phyloP scores from a whole-genome alignment of 1,140 invertebrate genomes.

The Dendroctonus ponderosae region DNA sequence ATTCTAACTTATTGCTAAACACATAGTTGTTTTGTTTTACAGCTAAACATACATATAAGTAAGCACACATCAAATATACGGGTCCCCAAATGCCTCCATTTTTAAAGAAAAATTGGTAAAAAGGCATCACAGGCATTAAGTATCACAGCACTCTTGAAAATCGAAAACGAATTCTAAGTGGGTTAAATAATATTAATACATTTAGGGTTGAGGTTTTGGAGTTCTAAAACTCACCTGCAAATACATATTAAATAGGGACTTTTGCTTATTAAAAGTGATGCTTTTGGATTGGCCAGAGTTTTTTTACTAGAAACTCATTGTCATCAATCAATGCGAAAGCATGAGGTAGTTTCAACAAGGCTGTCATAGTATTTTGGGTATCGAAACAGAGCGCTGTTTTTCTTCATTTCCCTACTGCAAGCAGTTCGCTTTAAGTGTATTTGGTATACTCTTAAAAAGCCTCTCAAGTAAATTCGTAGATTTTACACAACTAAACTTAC shows the following conservation, averaged over 20 bases:
- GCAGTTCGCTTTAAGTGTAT: background rate
- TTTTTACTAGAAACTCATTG: no score
- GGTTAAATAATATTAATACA: background rate
- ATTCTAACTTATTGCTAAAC: no score
- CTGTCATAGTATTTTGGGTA: constrained; percentile 6
- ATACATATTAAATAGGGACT: no score
- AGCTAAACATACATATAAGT: no score
- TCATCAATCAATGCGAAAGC: background rate
- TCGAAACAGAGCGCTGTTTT: no score
- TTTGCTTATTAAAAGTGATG: no score
- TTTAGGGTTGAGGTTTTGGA: no score
- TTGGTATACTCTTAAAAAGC: background rate
- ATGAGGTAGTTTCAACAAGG: constrained; percentile 5
- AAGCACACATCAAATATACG: no score
- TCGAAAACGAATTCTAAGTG: no score
- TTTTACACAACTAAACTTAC: constrained; percentile 1
- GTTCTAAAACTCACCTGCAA: background rate
- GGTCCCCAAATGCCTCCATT: background rate
- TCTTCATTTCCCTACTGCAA: no score
- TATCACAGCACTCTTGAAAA: constrained; percentile 10
- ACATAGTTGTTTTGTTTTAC: no score
- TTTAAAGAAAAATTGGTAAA: background rate
- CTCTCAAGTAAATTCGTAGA: constrained; percentile 2
- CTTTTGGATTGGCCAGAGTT: no score
- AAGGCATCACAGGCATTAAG: constrained; percentile 10